Evolutionary conservation across 2,888 invertebrate species (phyloP).

Genomic region (Leptinotarsa peninsularis): DNA sequence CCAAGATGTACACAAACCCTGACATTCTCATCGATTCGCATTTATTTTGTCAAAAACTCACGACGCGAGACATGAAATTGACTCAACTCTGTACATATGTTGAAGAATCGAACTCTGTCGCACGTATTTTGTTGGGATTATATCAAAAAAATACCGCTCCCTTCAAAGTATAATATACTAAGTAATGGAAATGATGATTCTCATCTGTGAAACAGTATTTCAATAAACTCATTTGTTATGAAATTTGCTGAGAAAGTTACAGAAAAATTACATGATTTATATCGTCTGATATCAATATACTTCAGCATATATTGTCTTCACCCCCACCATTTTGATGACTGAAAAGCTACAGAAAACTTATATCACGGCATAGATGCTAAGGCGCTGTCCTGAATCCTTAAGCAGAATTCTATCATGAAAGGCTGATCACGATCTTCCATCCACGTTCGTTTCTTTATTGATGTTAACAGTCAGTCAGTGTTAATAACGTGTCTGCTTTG

Average conservation of each 20-base stretch:
- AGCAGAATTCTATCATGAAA: constrained; percentile 6
- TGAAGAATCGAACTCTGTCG: too few species aligned
- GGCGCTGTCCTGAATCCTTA: constrained; percentile 1
- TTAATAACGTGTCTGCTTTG: constrained; percentile 19
- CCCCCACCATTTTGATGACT: background rate
- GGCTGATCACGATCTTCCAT: constrained; percentile 12
- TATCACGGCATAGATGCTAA: constrained; percentile 5
- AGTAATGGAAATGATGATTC: too few species aligned
- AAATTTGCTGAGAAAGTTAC: background rate
- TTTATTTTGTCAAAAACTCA: too few species aligned
- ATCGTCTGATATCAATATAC: background rate
- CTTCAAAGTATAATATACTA: too few species aligned
- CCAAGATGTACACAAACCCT: too few species aligned
- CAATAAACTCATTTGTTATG: too few species aligned
- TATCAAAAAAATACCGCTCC: too few species aligned
- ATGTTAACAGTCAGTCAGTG: constrained; percentile 19
- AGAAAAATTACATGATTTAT: background rate
- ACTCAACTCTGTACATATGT: too few species aligned
- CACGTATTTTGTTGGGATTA: too few species aligned
- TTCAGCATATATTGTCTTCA: background rate
- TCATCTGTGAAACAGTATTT: too few species aligned
- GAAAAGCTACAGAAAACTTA: background rate
- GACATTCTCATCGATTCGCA: too few species aligned
- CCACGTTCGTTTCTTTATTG: constrained; percentile 9
- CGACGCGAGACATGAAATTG: too few species aligned